Evolutionary conservation across 2,797 vertebrate species (phyloP).

Genomic region (Peromyscus eremicus): DNA sequence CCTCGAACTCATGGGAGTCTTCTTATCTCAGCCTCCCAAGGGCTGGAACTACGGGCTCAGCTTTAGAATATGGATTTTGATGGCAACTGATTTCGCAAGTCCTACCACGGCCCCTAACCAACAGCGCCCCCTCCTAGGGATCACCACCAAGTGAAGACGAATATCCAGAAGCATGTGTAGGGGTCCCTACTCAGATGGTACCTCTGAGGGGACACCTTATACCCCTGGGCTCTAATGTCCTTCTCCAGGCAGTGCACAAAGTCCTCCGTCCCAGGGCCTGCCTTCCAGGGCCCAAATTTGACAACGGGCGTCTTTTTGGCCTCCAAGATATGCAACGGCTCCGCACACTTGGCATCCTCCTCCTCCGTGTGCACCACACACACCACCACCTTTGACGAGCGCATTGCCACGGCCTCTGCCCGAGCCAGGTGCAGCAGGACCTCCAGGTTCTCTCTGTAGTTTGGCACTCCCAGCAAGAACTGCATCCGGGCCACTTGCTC

Average conservation of each 20-base stretch:
- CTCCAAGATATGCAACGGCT: slow-evolving; percentile 89
- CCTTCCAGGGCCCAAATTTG: slow-evolving; percentile 96
- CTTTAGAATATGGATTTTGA: not conserved
- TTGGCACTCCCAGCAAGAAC: slow-evolving; percentile 93
- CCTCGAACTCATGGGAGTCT: not conserved
- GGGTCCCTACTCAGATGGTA: slow-evolving; percentile 89
- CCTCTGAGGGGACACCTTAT: slow-evolving; percentile 87
- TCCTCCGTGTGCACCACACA: slow-evolving; percentile 92
- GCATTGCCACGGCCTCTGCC: slow-evolving; percentile 93
- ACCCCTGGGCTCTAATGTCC: slow-evolving; percentile 94
- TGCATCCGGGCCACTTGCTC: slow-evolving; percentile 94
- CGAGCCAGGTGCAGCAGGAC: slow-evolving; percentile 94
- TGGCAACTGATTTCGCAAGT: slow-evolving; percentile 45
- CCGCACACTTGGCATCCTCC: slow-evolving; percentile 87
- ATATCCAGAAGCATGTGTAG: slow-evolving; percentile 91
- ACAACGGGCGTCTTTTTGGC: slow-evolving; percentile 93
- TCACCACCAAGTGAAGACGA: slow-evolving; percentile 96
- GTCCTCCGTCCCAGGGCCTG: slow-evolving; percentile 86
- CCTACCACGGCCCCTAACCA: not conserved
- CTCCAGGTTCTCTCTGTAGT: slow-evolving; percentile 95
- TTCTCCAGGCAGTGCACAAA: slow-evolving; percentile 93
- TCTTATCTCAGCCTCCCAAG: not conserved
- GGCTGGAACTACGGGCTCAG: not conserved
- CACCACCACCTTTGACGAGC: slow-evolving; percentile 91
- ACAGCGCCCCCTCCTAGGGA: not conserved